Conservation (phyloP, 2,113 vertebrate genomes). For the Cichladusa arquata region DNA sequence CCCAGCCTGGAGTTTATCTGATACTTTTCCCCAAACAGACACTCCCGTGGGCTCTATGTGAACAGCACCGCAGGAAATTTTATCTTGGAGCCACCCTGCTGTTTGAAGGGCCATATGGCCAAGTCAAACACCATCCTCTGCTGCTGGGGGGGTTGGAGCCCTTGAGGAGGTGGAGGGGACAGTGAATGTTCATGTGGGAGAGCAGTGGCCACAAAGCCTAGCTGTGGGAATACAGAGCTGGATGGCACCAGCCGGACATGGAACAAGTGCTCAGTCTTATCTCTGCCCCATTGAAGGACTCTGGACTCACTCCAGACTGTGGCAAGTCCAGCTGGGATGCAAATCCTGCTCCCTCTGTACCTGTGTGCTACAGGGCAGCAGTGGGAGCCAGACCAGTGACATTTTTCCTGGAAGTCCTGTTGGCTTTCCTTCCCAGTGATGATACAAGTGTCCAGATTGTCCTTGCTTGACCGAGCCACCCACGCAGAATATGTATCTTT, state of each 20-base stretch:
- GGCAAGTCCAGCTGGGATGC: background rate
- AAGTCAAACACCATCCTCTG: background rate
- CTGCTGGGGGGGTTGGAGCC: background rate
- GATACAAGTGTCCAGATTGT: background rate
- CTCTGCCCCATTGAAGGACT: background rate
- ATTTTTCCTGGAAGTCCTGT: background rate
- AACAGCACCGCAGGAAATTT: background rate
- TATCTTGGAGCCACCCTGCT: background rate
- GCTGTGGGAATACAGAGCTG: background rate
- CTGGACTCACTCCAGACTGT: background rate
- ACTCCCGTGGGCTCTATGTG: background rate
- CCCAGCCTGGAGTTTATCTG: background rate
- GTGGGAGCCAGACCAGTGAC: background rate
- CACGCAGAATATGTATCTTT: background rate
- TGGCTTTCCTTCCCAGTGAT: background rate
- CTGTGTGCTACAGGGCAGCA: too few species aligned
- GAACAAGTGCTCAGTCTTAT: background rate
- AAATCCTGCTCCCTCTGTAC: background rate
- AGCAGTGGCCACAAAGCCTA: background rate
- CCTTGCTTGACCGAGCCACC: background rate
- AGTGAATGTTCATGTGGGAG: fast-evolving
- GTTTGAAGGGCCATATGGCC: background rate
- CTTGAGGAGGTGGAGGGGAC: fast-evolving
- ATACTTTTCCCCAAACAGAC: background rate
- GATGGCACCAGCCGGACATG: too few species aligned